phyloP scores from a whole-genome alignment of 2,888 invertebrate species.

The Drosophila melanosoma region DNA sequence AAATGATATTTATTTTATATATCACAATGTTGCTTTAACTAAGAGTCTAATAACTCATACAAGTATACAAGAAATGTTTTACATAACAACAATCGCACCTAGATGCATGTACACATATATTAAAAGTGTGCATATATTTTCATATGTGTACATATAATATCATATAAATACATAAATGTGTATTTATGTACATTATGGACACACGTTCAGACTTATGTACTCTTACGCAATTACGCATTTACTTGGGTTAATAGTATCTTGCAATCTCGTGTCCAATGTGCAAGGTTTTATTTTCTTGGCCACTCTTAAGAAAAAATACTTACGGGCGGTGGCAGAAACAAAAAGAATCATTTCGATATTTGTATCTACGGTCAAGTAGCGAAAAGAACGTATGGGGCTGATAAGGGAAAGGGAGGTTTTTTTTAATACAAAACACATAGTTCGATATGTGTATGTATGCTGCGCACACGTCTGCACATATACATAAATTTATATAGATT shows the following conservation, averaged over 20 bases:
- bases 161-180: neutral
- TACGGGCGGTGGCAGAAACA: conserved; percentile 56
- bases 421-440: conserved; percentile 45
- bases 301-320: conserved; percentile 61
- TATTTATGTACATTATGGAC: conserved; percentile 6
- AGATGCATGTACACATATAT: neutral
- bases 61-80: neutral
- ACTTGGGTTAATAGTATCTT: conserved; percentile 39
- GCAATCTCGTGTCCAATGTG: conserved; percentile 38
- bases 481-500: conserved; percentile 13
- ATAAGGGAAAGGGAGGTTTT: conserved; percentile 8
- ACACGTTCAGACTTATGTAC: conserved; percentile 1
- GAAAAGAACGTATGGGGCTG: neutral
- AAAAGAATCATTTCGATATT: conserved; percentile 58
- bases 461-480: conserved; percentile 8
- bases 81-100: conserved; percentile 1
- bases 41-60: conserved; percentile 28
- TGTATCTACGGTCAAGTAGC: conserved; percentile 38
- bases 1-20: conserved; percentile 38
- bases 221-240: conserved; percentile 43
- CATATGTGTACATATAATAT: neutral
- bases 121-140: neutral
- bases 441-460: neutral
- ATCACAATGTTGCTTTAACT: conserved; percentile 22
- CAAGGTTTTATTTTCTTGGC: conserved; percentile 40